Evolutionary conservation across 2,113 vertebrate genomes (phyloP).

Genomic region (Gambusia affinis): DNA sequence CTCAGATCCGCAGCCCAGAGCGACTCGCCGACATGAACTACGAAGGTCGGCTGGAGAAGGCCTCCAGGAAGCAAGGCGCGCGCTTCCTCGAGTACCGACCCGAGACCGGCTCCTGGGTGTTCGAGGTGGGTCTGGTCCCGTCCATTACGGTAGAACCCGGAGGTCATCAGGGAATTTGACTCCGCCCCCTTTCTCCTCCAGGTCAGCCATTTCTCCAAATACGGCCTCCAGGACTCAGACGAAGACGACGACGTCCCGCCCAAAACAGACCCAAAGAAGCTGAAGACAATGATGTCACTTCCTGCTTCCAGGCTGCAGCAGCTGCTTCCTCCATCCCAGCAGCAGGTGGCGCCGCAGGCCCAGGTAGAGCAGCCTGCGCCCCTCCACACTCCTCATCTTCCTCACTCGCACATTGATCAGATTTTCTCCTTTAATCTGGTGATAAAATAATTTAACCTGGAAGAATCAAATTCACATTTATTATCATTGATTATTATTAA

Average conservation of each 20-base stretch:
- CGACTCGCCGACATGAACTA: slow-evolving; percentile 92
- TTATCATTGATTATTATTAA: no score
- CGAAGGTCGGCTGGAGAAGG: slow-evolving; percentile 89
- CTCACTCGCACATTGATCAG: no score
- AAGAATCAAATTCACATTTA: no score
- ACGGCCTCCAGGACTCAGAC: slow-evolving; percentile 93
- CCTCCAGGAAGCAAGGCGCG: slow-evolving; percentile 90
- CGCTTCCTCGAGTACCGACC: slow-evolving; percentile 95
- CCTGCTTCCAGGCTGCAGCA: slow-evolving; percentile 58
- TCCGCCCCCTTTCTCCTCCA: slow-evolving; percentile 52
- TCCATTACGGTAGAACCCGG: no score
- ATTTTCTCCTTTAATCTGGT: no score
- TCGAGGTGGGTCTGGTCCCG: slow-evolving; percentile 79
- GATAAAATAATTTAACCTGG: no score
- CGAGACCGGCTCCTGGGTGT: slow-evolving; percentile 96
- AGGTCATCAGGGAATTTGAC: slow-evolving; percentile 11
- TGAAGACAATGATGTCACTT: slow-evolving; percentile 82
- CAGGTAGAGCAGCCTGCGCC: slow-evolving; percentile 83
- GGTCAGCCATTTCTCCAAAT: slow-evolving; percentile 97
- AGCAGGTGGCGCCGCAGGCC: slow-evolving; percentile 83
- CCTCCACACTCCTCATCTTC: no score
- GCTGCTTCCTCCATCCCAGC: slow-evolving; percentile 72
- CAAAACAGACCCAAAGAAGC: slow-evolving; percentile 88
- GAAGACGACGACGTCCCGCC: slow-evolving; percentile 89
- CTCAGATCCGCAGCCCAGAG: slow-evolving; percentile 90